A percentile compares a stretch with the other conserved stretches of the same genome.
These are phyloP conservation scores for Heterochromis multidens DNA, from an alignment of 2,113 vertebrate species.

Conservation along the genomic window DNA sequence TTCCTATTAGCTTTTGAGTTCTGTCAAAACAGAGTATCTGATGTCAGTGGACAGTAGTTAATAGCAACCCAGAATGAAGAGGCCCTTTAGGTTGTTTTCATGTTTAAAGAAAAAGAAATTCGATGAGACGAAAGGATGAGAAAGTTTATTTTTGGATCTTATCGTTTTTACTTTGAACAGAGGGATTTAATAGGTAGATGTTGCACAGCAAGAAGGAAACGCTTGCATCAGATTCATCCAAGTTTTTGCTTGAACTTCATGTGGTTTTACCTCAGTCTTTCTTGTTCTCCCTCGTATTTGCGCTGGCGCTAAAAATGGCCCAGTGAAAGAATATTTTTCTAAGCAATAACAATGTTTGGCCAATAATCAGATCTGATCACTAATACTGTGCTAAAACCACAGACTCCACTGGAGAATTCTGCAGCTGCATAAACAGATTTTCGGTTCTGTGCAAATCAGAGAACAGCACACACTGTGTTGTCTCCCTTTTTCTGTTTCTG, in stretches of 20 bases:
- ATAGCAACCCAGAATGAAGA: slow-evolving; percentile 9
- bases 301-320: slow-evolving; percentile 20
- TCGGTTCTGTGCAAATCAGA: background rate
- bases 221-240: background rate
- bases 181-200: slow-evolving; percentile 8
- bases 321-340: slow-evolving; percentile 31
- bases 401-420: slow-evolving; percentile 32
- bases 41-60: slow-evolving; percentile 26
- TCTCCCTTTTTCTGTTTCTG: background rate
- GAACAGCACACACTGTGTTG: background rate
- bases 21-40: slow-evolving; percentile 61
- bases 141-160: background rate
- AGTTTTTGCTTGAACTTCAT: background rate
- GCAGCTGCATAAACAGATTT: slow-evolving; percentile 35
- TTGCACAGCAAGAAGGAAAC: slow-evolving; percentile 12
- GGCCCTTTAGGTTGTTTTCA: background rate
- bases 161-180: background rate
- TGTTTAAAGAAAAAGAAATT: background rate
- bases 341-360: slow-evolving; percentile 35
- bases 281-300: slow-evolving; percentile 1
- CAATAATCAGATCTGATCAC: slow-evolving; percentile 40
- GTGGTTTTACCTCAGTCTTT: background rate
- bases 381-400: slow-evolving; percentile 22
- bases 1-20: slow-evolving; percentile 46
- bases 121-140: background rate